phyloP scores from a whole-genome alignment of 2,888 invertebrate species.

The Limnephilus auricula region DNA sequence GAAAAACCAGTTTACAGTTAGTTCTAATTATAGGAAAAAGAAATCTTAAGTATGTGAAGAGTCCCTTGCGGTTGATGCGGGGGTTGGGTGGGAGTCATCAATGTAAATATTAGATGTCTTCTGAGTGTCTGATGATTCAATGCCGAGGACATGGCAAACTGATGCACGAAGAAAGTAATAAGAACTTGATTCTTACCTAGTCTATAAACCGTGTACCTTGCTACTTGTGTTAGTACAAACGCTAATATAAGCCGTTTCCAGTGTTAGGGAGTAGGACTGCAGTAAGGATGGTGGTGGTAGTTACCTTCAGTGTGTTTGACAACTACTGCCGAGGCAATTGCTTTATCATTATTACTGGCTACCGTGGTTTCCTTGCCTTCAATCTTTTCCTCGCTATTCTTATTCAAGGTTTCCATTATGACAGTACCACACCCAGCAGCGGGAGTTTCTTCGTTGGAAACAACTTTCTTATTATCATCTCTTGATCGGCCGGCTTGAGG shows the following conservation, averaged over 20 bases:
- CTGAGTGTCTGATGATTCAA: too few relatives aligned
- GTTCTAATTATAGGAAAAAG: too few relatives aligned
- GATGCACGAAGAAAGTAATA: too few relatives aligned
- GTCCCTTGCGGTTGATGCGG: too few relatives aligned
- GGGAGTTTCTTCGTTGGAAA: conserved; percentile 56
- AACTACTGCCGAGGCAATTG: conserved; percentile 71
- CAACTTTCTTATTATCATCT: conserved; percentile 67
- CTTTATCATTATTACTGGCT: conserved; percentile 69
- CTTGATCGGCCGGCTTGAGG: conserved; percentile 73
- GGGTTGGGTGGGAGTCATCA: too few relatives aligned
- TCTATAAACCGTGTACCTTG: too few relatives aligned
- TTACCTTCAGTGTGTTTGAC: conserved; percentile 67
- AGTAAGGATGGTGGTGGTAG: not conserved
- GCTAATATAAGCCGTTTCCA: not conserved
- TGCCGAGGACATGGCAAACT: too few relatives aligned
- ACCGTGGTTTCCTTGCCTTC: conserved; percentile 72
- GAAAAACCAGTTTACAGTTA: too few relatives aligned
- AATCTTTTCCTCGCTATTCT: conserved; percentile 69
- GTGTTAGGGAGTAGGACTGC: not conserved
- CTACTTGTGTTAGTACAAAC: not conserved
- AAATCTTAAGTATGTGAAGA: too few relatives aligned
- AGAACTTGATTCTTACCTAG: too few relatives aligned
- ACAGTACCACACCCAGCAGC: conserved; percentile 54
- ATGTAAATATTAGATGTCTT: too few relatives aligned
- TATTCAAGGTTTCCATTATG: conserved; percentile 62